Evolutionary conservation across 2,113 vertebrate genomes (phyloP), one percentile per base, ranked within the genome.

Genomic region (Capreolus pygargus): DNA sequence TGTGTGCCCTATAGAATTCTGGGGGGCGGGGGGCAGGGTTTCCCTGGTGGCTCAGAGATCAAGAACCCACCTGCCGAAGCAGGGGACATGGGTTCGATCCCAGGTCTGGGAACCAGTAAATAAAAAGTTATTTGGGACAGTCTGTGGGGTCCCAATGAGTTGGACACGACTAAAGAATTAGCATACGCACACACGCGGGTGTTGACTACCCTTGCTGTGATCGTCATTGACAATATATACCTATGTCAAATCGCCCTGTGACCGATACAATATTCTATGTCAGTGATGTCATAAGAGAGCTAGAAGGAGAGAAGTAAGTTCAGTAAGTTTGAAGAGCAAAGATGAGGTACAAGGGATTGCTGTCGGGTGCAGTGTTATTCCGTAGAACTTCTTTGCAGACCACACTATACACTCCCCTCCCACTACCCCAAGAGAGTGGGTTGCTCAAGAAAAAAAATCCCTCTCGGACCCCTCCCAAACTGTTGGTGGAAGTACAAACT

Each of bases 181-280:
- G n/a, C n/a, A 21, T 11, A 11, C 0, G 0, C 16, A 10, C 16
- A n/a, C 16, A 67, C 2, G 33, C 64, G 5, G 0, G 30, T 14
- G 45, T 14, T 50, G 1, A 36, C 11, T 28, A 9, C 6, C 1
- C 23, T 14, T 1, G 7, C 12, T 25, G 43, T 15, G 57, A 8
- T 30, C 11, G 0, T n/a, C 74, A 27, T 5, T 3, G 9, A 27
- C 39, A 0, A 3, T 6, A 9, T 3, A 27, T 10, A 3, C 28
- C 2, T 3, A 2, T 0, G 6, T 16, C 17, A 9, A 5, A 6
- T 43, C 6, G 1, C 11, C 39, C 1, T 0, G 3, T 0, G 0
- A 12, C 3, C 0, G 7, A n/a, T 1, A 16, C 25, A 25, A 1
- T 23, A 1, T 2, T 16, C 4, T 0, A 2, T 3, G 16, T 3